phyloP scores from a whole-genome alignment of 2,113 vertebrate genomes.

The Agelaius tricolor region DNA sequence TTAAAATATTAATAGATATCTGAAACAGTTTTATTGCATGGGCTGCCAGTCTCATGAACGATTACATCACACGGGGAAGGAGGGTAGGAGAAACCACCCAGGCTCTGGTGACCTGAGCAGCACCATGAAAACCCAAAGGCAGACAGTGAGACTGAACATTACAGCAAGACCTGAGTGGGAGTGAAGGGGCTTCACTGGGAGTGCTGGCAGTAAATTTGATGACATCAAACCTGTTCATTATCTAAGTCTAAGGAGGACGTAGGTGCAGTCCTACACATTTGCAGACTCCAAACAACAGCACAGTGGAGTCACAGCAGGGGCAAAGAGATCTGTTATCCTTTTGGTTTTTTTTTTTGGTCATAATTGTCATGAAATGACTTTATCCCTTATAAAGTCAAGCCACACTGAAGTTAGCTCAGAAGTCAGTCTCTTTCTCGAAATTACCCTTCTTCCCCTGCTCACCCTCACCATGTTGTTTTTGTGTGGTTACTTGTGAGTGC shows the following conservation, averaged over 20 bases:
- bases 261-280: background rate
- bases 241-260: background rate
- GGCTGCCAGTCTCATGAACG: conserved; percentile 63
- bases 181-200: background rate
- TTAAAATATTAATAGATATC: conserved; percentile 87
- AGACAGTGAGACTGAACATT: background rate
- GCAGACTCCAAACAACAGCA: background rate
- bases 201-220: background rate
- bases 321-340: background rate
- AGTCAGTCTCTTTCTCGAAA: background rate
- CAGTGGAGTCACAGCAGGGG: background rate
- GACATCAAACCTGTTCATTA: background rate
- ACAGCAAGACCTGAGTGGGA: background rate
- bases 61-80: conserved; percentile 72
- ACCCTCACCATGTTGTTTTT: background rate
- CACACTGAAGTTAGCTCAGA: background rate
- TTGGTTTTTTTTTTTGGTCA: background rate
- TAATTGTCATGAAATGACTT: background rate
- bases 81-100: background rate
- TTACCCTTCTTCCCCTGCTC: background rate
- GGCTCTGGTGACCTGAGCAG: background rate
- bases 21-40: conserved; percentile 73
- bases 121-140: background rate
- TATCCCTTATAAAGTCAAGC: background rate
- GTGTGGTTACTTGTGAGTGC: conserved; percentile 48